Percentiles rank a stretch among this genome's conserved stretches.
Conservation (phyloP, 2,888 invertebrate genomes). For the Acronicta psi region DNA sequence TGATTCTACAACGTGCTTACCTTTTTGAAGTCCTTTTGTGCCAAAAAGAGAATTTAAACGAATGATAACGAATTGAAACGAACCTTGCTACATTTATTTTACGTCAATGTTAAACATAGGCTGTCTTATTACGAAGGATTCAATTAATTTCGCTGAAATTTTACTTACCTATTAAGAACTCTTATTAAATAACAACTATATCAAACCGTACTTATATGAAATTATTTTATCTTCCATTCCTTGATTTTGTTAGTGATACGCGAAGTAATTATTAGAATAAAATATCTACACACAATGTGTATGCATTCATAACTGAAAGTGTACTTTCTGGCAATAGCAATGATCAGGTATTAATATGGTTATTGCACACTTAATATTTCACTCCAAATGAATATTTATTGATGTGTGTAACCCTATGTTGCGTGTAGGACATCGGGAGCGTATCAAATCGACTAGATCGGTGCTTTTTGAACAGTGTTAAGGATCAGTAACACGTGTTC, state of each 20-base stretch:
- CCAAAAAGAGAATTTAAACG: slow-evolving; percentile 72
- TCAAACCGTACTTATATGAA: slow-evolving; percentile 12
- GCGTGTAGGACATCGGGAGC: slow-evolving; percentile 74
- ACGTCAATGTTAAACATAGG: slow-evolving; percentile 39
- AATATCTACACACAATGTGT: too few relatives aligned
- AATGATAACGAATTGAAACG: slow-evolving; percentile 70
- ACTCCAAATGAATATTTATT: slow-evolving; percentile 67
- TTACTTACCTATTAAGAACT: neutral
- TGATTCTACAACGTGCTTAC: slow-evolving; percentile 79
- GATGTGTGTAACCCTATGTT: slow-evolving; percentile 67
- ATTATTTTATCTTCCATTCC: neutral
- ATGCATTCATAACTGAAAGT: too few relatives aligned
- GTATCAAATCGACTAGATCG: slow-evolving; percentile 81
- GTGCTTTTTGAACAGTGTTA: slow-evolving; percentile 62
- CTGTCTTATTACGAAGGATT: slow-evolving; percentile 31
- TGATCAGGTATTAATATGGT: slow-evolving; percentile 51
- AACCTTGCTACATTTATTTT: slow-evolving; percentile 54
- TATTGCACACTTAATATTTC: slow-evolving; percentile 49
- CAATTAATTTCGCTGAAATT: slow-evolving; percentile 34
- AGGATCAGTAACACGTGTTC: slow-evolving; percentile 85
- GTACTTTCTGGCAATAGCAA: slow-evolving; percentile 3
- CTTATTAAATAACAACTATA: neutral
- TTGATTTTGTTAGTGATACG: neutral
- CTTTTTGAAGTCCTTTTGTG: slow-evolving; percentile 81
- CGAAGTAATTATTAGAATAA: too few relatives aligned